Percentiles rank a stretch among this genome's conserved stretches.
Conservation (phyloP, 2,113 vertebrate genomes). For the Bos indicus region DNA sequence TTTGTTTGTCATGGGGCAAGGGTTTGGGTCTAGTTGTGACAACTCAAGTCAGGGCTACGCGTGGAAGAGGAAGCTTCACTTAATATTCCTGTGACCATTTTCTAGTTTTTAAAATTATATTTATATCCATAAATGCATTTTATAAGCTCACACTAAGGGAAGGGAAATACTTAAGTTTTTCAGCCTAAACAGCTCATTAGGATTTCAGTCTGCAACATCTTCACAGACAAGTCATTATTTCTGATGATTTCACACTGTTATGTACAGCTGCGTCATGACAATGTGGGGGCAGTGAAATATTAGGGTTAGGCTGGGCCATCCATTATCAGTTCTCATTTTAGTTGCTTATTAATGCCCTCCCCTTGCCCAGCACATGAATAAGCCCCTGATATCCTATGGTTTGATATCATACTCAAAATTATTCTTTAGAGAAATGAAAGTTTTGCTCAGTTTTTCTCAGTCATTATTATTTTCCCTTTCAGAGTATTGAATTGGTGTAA, state of each 20-base stretch:
- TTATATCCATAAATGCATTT: background rate
- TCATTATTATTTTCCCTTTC: background rate
- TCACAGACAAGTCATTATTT: conserved; percentile 32
- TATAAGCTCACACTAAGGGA: background rate
- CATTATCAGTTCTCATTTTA: background rate
- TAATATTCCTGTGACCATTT: background rate
- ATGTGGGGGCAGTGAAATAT: background rate
- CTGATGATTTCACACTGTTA: conserved; percentile 28
- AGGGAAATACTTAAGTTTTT: background rate
- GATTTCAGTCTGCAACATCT: conserved; percentile 23
- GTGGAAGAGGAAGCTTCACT: background rate
- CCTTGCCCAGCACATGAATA: background rate
- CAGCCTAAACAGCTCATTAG: conserved; percentile 9
- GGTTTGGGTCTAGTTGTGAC: background rate
- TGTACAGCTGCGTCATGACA: background rate
- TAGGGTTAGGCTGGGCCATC: background rate
- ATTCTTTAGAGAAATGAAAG: background rate
- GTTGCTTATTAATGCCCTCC: background rate
- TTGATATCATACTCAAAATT: background rate
- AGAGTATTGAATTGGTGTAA: background rate
- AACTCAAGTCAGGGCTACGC: background rate
- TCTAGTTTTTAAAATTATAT: background rate
- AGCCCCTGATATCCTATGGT: background rate
- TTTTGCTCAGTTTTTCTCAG: background rate
- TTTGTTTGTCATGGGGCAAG: background rate